A percentile compares a stretch with the other conserved stretches of the same genome.
phyloP scores from a whole-genome alignment of 2,113 vertebrate genomes.

The Scalopus aquaticus region DNA sequence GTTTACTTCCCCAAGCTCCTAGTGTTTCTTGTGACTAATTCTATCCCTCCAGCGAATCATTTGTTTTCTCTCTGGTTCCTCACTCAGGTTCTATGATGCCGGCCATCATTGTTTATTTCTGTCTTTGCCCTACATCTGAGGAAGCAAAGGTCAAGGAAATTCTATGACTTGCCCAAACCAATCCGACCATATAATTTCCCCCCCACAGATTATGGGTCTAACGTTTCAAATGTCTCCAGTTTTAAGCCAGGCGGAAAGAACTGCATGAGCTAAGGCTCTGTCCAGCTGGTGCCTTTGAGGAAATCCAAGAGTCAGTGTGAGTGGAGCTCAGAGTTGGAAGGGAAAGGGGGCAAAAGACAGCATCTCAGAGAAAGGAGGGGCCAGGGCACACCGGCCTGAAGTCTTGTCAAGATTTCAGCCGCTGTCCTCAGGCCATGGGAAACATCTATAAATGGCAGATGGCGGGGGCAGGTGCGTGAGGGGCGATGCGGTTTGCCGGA shows the following conservation, averaged over 20 bases:
- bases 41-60: conserved; percentile 59
- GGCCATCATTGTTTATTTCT: conserved; percentile 70
- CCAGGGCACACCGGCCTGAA: neutral
- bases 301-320: conserved; percentile 69
- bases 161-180: conserved; percentile 70
- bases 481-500: neutral
- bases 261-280: conserved; percentile 34
- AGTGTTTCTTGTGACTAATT: conserved; percentile 56
- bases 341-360: conserved; percentile 42
- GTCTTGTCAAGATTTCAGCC: conserved; percentile 28
- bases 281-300: conserved; percentile 75
- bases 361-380: neutral
- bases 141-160: conserved; percentile 77
- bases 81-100: conserved; percentile 68
- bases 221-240: conserved; percentile 68
- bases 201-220: conserved; percentile 77
- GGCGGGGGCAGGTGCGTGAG: neutral
- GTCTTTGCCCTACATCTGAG: conserved; percentile 76
- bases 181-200: conserved; percentile 75
- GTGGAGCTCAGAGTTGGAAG: conserved; percentile 19
- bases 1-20: neutral
- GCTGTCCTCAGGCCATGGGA: neutral
- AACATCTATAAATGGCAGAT: conserved; percentile 49
- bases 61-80: conserved; percentile 51
- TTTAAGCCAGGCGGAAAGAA: conserved; percentile 75